Evolutionary conservation across 2,797 vertebrate species (phyloP).

Genomic region (Pterois miles): DNA sequence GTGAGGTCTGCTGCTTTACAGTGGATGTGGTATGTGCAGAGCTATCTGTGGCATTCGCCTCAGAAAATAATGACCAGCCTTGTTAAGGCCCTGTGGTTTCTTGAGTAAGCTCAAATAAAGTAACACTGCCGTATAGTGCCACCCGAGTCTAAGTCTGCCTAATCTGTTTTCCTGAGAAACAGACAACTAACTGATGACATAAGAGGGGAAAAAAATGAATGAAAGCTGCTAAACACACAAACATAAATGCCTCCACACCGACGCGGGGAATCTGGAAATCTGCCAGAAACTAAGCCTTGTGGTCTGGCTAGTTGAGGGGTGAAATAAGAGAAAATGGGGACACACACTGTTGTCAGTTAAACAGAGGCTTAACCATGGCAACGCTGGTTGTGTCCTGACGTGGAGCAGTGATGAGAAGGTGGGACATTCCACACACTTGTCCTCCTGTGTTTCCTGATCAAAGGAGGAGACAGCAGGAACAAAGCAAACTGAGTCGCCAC

Average conservation of each 20-base stretch:
- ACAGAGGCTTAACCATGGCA: slow-evolving; percentile 38
- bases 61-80: neutral
- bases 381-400: slow-evolving; percentile 33
- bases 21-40: neutral
- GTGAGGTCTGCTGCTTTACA: neutral
- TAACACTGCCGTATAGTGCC: neutral
- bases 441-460: slow-evolving; percentile 49
- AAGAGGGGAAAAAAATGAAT: neutral
- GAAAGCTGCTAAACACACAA: neutral
- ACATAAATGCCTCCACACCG: neutral
- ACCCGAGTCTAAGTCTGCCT: neutral
- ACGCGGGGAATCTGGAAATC: neutral
- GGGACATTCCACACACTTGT: slow-evolving; percentile 59
- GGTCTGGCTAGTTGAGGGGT: slow-evolving; percentile 25
- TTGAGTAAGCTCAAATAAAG: slow-evolving; percentile 20
- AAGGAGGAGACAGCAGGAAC: slow-evolving; percentile 36
- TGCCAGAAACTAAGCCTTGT: slow-evolving; percentile 3
- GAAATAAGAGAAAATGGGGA: slow-evolving; percentile 34
- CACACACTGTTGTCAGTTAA: slow-evolving; percentile 17
- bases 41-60: slow-evolving; percentile 4
- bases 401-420: slow-evolving; percentile 30
- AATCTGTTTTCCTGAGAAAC: slow-evolving; percentile 11
- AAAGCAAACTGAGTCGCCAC: slow-evolving; percentile 31
- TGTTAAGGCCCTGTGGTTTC: neutral
- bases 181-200: slow-evolving; percentile 1